These are phyloP conservation scores for Xerus inauris DNA, from an alignment of 2,113 vertebrate species.

Conservation along the genomic window DNA sequence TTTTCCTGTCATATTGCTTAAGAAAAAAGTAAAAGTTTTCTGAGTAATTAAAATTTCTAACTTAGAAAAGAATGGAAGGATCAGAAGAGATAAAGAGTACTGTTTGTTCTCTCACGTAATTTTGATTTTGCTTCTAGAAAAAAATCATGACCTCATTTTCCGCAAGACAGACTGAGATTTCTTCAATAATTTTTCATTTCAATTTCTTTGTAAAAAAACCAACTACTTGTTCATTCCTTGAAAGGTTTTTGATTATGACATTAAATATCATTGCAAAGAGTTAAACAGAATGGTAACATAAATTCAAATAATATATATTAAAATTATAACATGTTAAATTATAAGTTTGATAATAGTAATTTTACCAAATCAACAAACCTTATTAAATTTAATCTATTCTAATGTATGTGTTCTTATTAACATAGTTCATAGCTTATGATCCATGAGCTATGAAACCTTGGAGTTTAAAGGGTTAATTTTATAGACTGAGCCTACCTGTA, in stretches of 20 bases:
- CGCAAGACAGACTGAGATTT: neutral
- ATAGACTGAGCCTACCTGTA: too few species aligned
- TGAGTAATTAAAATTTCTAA: slow-evolving; percentile 33
- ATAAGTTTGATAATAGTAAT: neutral
- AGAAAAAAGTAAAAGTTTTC: neutral
- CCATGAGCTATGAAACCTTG: too few species aligned
- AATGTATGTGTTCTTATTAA: neutral
- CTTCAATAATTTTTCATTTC: neutral
- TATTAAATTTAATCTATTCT: neutral
- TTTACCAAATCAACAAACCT: neutral
- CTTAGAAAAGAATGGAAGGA: neutral
- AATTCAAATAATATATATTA: neutral
- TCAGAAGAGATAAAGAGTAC: neutral
- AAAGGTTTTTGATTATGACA: neutral
- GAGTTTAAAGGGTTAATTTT: too few species aligned
- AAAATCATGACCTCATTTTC: neutral
- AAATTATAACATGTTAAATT: neutral
- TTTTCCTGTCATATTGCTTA: neutral
- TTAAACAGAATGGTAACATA: neutral
- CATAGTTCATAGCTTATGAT: neutral
- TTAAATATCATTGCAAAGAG: neutral
- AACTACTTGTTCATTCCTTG: neutral
- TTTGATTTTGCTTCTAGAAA: neutral
- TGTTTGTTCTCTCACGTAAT: neutral
- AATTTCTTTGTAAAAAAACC: neutral